These are phyloP conservation scores for Plagiodera versicolora DNA, from an alignment of 2,888 invertebrate genomes.

Conservation along the genomic window DNA sequence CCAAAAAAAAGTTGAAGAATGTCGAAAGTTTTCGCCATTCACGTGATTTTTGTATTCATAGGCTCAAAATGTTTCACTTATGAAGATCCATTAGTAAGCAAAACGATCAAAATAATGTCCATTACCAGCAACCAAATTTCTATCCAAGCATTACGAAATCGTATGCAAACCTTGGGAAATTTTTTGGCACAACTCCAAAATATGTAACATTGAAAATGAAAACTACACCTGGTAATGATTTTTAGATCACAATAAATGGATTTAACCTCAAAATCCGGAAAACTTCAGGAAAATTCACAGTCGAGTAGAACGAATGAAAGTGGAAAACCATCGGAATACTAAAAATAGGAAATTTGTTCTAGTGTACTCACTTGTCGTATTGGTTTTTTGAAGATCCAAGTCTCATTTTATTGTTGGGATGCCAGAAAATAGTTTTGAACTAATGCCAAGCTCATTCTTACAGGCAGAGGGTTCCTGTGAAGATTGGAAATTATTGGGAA, in stretches of 20 bases:
- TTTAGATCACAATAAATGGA: constrained; percentile 19
- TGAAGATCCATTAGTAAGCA: no score
- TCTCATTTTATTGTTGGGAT: no score
- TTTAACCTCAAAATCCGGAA: constrained; percentile 12
- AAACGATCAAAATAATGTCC: no score
- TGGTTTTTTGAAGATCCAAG: no score
- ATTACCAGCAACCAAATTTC: not conserved
- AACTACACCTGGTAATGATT: constrained; percentile 18
- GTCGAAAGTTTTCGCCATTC: no score
- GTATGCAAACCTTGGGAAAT: constrained; percentile 16
- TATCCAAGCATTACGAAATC: constrained; percentile 3
- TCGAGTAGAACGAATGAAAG: not conserved
- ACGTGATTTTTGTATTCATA: no score
- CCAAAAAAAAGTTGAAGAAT: no score
- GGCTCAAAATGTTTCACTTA: no score
- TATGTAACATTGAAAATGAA: constrained; percentile 18
- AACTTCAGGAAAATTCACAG: constrained; percentile 13
- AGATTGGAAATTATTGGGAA: no score
- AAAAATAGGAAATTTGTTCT: not conserved
- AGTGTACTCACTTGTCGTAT: not conserved
- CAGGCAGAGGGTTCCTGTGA: no score
- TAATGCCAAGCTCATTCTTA: no score
- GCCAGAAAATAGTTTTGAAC: no score
- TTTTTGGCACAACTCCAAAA: constrained; percentile 14
- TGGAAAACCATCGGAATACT: not conserved